Base-by-base conservation (phyloP, 1,140 invertebrate species). In the Brachionus plicatilis region DNA sequence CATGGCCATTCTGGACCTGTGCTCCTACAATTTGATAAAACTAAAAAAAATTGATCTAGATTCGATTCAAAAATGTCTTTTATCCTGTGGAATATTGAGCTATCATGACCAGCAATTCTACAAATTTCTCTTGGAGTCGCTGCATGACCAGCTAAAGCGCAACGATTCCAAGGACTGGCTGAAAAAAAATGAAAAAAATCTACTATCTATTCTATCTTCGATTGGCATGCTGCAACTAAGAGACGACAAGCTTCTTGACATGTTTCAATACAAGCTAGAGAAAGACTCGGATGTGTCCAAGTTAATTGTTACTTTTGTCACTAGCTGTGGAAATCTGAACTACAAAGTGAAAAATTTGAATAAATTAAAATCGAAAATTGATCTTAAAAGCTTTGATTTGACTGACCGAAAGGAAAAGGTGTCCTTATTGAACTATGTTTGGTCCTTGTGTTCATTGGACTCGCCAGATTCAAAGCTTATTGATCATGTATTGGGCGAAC, bases 11-110 rank as follows among this genome's bases (percentile, higher is more conserved):
- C n/a, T 82, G 5, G 79, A 82, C 9, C 20, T 65, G n/a, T 82
- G 79, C 53, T 43, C 79, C 9, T 82, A 45, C 14, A 82, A 82
- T 45, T 68, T 82, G 14, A 82, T 65, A 5, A 82, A 82, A 37
- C 8, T 20, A 24, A 68, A 82, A 45, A 11, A 41, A 20, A 20
- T 82, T 27, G 65, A 43, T 68, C 5, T 82, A 17, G 79, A 82
- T 33, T 65, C 65, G 12, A 82, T 82, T n/a, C 79, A 82, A 65
- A 82, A 82, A 24, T 82, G 79, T 29, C 43, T 82, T 14, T 47
- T 82, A 20, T 82, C 79, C 1, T 82, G 79, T 29, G 79, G 79
- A 8, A 41, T 82, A 37, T n/a, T 82, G 20, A 65, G 27, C 43
- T 82, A 65, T 47, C 53, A 68, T 37, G 53, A 82, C 41, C 17